phyloP scores from a whole-genome alignment of 2,113 vertebrate genomes.

The Micronisus gabar region DNA sequence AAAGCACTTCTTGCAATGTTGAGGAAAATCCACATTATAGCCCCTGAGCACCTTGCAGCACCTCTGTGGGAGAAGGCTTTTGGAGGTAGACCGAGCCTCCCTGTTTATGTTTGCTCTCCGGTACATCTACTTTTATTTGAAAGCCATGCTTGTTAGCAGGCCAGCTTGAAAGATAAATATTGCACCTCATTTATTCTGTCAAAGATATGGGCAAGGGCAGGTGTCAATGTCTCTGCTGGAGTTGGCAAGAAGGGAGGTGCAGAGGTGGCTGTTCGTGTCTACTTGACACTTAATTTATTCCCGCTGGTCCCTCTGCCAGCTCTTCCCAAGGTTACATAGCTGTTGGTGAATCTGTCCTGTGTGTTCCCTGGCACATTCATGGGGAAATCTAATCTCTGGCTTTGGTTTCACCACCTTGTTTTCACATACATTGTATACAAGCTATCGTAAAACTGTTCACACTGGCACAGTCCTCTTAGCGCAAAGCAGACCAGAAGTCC shows the following conservation, averaged over 20 bases:
- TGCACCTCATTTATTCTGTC: not conserved
- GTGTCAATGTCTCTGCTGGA: not conserved
- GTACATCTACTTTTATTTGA: not conserved
- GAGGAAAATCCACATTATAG: not conserved
- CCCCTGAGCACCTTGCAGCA: not conserved
- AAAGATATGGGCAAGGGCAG: not conserved
- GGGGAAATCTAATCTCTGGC: not conserved
- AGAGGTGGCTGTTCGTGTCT: not conserved
- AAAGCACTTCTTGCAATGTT: not conserved
- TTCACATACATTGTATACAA: not conserved
- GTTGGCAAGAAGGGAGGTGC: not conserved
- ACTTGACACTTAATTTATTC: not conserved
- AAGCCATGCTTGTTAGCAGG: not conserved
- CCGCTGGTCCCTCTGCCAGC: not conserved
- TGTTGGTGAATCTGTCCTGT: not conserved
- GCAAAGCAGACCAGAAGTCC: not conserved
- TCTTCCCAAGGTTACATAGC: not conserved
- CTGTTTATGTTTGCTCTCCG: not conserved
- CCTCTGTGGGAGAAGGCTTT: not conserved
- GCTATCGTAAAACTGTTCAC: not conserved
- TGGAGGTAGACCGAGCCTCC: not conserved
- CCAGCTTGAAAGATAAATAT: not conserved
- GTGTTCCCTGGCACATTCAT: not conserved
- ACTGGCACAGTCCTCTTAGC: not conserved
- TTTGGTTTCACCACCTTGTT: not conserved